phyloP scores from a whole-genome alignment of 2,113 vertebrate genomes.

The Fulmarus glacialis region DNA sequence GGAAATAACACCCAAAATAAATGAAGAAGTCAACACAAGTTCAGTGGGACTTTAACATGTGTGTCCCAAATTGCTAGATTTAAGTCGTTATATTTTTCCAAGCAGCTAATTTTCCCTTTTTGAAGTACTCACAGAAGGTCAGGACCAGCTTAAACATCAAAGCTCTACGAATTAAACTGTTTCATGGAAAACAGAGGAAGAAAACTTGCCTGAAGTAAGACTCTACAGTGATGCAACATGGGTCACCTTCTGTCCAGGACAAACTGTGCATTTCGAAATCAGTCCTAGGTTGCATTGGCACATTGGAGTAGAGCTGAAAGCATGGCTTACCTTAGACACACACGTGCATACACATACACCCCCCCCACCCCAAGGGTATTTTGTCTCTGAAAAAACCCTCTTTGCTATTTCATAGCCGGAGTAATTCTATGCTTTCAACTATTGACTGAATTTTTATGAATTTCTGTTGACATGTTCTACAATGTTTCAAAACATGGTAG shows the following conservation, averaged over 20 bases:
- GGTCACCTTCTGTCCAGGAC: constrained; percentile 72
- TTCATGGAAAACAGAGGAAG: constrained; percentile 78
- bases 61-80: constrained; percentile 71
- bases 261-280: constrained; percentile 67
- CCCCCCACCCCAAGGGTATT: background rate
- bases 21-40: constrained; percentile 60
- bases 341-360: rapidly evolving
- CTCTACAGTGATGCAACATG: constrained; percentile 56
- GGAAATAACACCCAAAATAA: constrained; percentile 37
- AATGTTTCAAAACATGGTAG: background rate
- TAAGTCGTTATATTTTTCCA: constrained; percentile 80
- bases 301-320: background rate
- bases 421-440: background rate
- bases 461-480: background rate
- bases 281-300: constrained; percentile 28
- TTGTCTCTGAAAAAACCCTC: background rate
- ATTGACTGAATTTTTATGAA: background rate
- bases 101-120: constrained; percentile 85
- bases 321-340: background rate
- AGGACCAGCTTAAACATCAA: constrained; percentile 88
- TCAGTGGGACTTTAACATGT: constrained; percentile 64
- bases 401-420: background rate
- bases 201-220: constrained; percentile 79
- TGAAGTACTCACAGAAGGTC: constrained; percentile 81
- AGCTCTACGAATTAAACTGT: constrained; percentile 85